phyloP scores from a whole-genome alignment of 2,113 vertebrate species.

The Oenanthe melanoleuca region DNA sequence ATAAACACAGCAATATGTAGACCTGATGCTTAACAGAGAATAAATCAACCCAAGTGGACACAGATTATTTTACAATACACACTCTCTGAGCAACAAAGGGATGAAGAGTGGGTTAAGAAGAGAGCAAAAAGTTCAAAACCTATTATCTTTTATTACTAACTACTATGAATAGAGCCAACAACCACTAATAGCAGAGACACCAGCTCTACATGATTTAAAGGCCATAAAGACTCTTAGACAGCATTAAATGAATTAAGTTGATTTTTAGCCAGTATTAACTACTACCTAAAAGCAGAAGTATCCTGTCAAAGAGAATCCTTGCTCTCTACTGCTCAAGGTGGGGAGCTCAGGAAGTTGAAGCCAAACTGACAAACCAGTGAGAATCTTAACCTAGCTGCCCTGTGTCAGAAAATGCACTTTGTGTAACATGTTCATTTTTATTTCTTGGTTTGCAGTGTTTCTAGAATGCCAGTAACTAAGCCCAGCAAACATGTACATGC shows the following conservation, averaged over 20 bases:
- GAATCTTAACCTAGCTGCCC: neutral
- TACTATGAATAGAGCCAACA: neutral
- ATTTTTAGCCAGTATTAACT: neutral
- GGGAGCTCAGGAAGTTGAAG: neutral
- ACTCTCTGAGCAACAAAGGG: neutral
- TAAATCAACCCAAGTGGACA: neutral
- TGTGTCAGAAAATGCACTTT: neutral
- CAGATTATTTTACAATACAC: neutral
- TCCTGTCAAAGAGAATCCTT: neutral
- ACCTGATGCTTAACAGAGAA: neutral
- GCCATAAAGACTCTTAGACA: neutral
- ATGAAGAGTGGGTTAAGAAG: neutral
- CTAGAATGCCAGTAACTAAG: neutral
- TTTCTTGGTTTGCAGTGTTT: neutral
- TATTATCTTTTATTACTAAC: neutral
- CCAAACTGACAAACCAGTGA: neutral
- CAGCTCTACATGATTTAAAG: neutral
- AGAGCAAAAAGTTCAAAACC: neutral
- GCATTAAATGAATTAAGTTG: neutral
- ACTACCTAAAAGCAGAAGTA: neutral
- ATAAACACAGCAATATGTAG: neutral
- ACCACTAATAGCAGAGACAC: neutral
- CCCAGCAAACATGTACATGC: neutral
- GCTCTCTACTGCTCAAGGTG: neutral
- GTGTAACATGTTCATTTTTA: fast-evolving